Base-by-base conservation (phyloP, 2,113 vertebrate species). In the Spea bombifrons region DNA sequence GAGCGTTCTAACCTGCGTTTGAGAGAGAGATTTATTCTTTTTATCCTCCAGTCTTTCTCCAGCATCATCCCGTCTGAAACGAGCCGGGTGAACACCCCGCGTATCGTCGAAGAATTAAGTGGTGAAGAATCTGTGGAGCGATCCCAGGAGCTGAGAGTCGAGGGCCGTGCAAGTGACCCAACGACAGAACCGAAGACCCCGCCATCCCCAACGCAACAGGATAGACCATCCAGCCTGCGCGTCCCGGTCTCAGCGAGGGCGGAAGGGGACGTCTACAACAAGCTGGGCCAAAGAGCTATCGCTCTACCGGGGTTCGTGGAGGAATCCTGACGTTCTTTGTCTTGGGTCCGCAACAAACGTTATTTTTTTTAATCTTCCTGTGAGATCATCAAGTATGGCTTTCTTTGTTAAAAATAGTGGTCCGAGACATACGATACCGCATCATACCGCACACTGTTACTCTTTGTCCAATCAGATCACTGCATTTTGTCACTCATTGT, bases 291-390 rank as follows among this genome's bases (percentile, higher is more conserved):
- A 67, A 81, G 83, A 74, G 84, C 47, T 0, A 82, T 87, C 10
- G 17, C 85, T 49, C 86, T 93, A 9, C 92, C 92, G 2, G 92
- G 90, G 3, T 89, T 85, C 57, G 85, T 92, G 57, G 83, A 59
- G 0, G 85, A 83, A 57, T 73, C 70, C 45, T 86, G 79, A 76
- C 9, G 9, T 52, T 4, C 2, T 43, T 30, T 30, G 30, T 30
- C 30, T 30, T 30, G 30, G 2, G 30, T 30, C 30, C 30, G 30
- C 30, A 30, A 30, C 30, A 30, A 30, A 2, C 30, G 30, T 30
- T 30, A 30, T 30, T 30, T 2, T 30, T 30, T 30, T 30, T 1
- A 30, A 30, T 30, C 30, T 30, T 30, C 30, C 30, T 30, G 30
- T 30, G 30, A 30, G 30, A 30, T 30, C 30, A 30, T 2, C 30